phyloP scores from a whole-genome alignment of 2,888 invertebrate species.

The Morinoia aosen region DNA sequence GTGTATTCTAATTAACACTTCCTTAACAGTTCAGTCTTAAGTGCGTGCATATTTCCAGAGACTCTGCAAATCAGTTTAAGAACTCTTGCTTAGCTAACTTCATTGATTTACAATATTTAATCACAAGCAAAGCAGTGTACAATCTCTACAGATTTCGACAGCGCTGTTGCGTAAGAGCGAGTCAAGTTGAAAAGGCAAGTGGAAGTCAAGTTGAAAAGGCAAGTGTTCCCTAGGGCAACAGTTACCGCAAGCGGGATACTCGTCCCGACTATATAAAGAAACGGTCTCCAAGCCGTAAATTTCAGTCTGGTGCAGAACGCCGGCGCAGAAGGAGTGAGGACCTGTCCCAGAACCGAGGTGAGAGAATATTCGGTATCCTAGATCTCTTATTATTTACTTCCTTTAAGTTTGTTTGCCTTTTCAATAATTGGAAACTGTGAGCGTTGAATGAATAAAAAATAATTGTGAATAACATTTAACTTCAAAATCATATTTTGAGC shows the following conservation, averaged over 20 bases:
- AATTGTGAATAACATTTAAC: too few species aligned
- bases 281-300: background rate
- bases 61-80: too few species aligned
- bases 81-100: too few species aligned
- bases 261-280: constrained; percentile 24
- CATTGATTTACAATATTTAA: too few species aligned
- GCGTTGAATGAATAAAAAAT: too few species aligned
- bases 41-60: too few species aligned
- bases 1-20: too few species aligned
- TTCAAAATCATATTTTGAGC: too few species aligned
- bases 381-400: background rate
- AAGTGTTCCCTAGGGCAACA: background rate
- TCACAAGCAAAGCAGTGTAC: background rate
- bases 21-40: too few species aligned
- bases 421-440: too few species aligned
- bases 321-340: background rate
- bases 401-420: background rate
- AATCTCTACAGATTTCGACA: background rate
- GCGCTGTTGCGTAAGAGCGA: background rate
- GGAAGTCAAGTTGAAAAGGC: background rate
- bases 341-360: background rate
- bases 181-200: background rate
- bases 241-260: background rate
- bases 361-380: background rate
- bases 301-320: constrained; percentile 14